These are phyloP conservation scores for Tragulus kanchil DNA, from an alignment of 2,113 vertebrate genomes.

Conservation along the genomic window DNA sequence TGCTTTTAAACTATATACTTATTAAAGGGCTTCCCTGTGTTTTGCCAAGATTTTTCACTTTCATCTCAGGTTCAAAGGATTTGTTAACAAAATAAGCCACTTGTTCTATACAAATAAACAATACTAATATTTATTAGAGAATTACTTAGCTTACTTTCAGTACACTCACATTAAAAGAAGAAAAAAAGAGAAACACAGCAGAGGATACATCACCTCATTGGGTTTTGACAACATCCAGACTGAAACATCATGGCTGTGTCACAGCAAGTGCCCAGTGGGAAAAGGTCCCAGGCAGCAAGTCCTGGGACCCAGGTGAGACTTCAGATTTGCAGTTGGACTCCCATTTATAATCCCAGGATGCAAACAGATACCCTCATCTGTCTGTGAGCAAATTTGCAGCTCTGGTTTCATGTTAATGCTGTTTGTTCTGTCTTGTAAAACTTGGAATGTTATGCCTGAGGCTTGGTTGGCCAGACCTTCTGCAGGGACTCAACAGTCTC, in stretches of 20 bases:
- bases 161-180: background rate
- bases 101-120: too few species aligned
- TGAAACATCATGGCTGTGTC: background rate
- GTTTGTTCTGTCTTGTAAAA: background rate
- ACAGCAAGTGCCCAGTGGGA: background rate
- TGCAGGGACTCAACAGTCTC: background rate
- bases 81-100: background rate
- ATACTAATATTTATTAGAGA: too few species aligned
- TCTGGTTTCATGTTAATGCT: background rate
- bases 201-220: background rate
- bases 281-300: background rate
- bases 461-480: background rate
- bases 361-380: background rate
- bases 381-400: background rate
- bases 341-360: background rate
- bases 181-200: background rate
- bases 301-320: background rate
- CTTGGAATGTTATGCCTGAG: background rate
- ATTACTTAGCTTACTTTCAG: too few species aligned
- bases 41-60: background rate
- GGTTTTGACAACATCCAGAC: background rate
- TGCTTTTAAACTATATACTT: background rate
- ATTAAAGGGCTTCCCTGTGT: background rate
- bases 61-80: background rate
- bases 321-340: background rate